A percentile compares a stretch with the other conserved stretches of the same genome.
Evolutionary conservation across 2,113 vertebrate genomes (phyloP).

Genomic region (Sphaerodactylus townsendi): DNA sequence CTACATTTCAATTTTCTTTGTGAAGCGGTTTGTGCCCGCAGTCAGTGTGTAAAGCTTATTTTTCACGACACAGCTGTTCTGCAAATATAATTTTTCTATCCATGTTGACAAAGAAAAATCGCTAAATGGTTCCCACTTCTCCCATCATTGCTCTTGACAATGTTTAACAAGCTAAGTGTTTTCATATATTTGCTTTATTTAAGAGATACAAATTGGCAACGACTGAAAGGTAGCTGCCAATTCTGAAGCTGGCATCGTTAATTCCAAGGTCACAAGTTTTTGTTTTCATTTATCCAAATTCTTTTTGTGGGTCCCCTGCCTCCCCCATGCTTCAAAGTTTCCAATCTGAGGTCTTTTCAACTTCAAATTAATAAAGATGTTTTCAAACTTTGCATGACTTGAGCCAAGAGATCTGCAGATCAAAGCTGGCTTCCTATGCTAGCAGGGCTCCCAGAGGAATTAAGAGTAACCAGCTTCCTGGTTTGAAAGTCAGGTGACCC

Average conservation of each 20-base stretch:
- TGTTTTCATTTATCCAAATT: neutral
- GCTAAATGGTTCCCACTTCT: conserved; percentile 35
- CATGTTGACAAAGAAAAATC: conserved; percentile 35
- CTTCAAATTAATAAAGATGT: conserved; percentile 2
- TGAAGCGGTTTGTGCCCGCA: conserved; percentile 23
- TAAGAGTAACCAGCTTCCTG: neutral
- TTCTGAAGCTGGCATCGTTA: neutral
- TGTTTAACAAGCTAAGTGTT: conserved; percentile 16
- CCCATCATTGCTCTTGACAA: conserved; percentile 24
- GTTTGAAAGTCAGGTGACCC: neutral
- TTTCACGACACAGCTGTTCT: conserved; percentile 16
- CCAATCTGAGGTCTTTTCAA: conserved; percentile 23
- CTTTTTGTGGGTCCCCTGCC: neutral
- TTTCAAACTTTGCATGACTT: neutral
- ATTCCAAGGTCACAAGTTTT: conserved; percentile 9
- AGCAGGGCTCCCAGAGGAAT: neutral
- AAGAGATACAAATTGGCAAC: conserved; percentile 28
- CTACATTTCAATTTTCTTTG: neutral
- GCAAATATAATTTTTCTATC: conserved; percentile 37
- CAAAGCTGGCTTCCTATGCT: neutral
- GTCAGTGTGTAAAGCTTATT: conserved; percentile 21
- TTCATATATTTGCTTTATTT: conserved; percentile 39
- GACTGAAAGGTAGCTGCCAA: neutral
- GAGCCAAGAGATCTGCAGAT: neutral
- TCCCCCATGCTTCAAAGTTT: neutral